Conservation (phyloP, 2,888 invertebrate genomes). For the Drosophila robusta region DNA sequence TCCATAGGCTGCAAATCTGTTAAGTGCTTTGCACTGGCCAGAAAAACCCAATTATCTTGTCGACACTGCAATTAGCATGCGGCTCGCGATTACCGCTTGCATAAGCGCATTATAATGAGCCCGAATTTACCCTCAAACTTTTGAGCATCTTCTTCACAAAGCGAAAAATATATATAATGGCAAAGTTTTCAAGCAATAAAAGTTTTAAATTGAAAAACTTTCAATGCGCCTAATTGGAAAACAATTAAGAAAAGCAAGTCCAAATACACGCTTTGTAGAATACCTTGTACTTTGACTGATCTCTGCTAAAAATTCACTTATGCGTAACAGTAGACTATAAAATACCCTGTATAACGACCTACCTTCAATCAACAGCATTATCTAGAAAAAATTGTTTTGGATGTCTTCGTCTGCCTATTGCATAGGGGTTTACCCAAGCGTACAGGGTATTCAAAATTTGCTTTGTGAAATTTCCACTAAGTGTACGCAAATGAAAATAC, state of each 20-base stretch:
- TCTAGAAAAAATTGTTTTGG: too few relatives aligned
- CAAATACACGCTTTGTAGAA: background rate
- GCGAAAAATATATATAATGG: background rate
- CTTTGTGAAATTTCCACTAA: background rate
- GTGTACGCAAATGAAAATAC: slow-evolving; percentile 14
- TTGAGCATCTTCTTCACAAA: background rate
- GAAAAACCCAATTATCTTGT: slow-evolving; percentile 37
- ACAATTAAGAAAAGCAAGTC: slow-evolving; percentile 30
- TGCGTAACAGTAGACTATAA: too few relatives aligned
- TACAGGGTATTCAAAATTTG: background rate
- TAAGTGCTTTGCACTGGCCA: slow-evolving; percentile 56
- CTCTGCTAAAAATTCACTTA: too few relatives aligned
- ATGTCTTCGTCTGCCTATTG: too few relatives aligned
- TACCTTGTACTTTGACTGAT: slow-evolving; percentile 1
- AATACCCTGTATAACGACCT: too few relatives aligned
- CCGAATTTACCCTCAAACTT: slow-evolving; percentile 1
- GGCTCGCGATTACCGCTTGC: slow-evolving; percentile 38
- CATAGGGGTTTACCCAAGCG: too few relatives aligned
- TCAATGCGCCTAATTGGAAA: slow-evolving; percentile 43
- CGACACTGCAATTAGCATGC: slow-evolving; percentile 60
- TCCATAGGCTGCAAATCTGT: slow-evolving; percentile 29
- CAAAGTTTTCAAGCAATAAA: slow-evolving; percentile 4
- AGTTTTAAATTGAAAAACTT: slow-evolving; percentile 40
- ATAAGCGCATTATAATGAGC: slow-evolving; percentile 30
- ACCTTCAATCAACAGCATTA: too few relatives aligned